Percentiles rank a stretch among this genome's conserved stretches.
Evolutionary conservation across 1,140 invertebrate species (phyloP).

Genomic region (Amphibalanus amphitrite): DNA sequence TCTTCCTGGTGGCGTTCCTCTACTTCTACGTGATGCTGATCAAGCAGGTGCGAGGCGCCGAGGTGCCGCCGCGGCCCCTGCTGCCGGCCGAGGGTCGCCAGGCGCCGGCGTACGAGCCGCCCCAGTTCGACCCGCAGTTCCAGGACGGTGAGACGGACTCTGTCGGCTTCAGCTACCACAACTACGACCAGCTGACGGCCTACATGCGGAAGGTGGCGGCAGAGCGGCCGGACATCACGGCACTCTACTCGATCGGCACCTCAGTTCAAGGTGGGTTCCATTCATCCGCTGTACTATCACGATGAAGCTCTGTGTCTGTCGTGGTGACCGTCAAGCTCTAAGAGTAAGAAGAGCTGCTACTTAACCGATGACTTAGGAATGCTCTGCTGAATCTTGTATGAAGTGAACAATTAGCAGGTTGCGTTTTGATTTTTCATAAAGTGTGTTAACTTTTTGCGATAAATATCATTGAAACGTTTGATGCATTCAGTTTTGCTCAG

Average conservation of each 20-base stretch:
- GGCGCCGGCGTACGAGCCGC: too few relatives aligned
- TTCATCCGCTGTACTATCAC: too few relatives aligned
- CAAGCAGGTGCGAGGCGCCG: slow-evolving; percentile 25
- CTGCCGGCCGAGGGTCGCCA: background rate
- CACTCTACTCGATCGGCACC: slow-evolving; percentile 80
- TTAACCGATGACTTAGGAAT: too few relatives aligned
- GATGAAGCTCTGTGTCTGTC: too few relatives aligned
- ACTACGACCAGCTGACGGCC: slow-evolving; percentile 66
- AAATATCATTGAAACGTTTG: too few relatives aligned
- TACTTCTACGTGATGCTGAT: slow-evolving; percentile 27
- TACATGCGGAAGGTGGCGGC: slow-evolving; percentile 59
- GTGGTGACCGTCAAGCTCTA: too few relatives aligned
- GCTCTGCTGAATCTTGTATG: too few relatives aligned
- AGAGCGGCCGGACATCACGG: slow-evolving; percentile 63
- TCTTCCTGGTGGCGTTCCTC: slow-evolving; percentile 26
- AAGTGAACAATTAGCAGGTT: too few relatives aligned
- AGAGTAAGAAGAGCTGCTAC: too few relatives aligned
- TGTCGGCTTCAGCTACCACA: slow-evolving; percentile 71
- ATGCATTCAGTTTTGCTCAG: too few relatives aligned
- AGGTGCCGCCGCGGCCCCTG: background rate
- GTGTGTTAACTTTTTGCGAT: too few relatives aligned
- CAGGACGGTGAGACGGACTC: slow-evolving; percentile 4
- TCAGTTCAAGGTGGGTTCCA: slow-evolving; percentile 57
- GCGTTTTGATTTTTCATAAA: too few relatives aligned
- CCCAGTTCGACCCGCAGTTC: background rate